phyloP scores from a whole-genome alignment of 2,113 vertebrate genomes.

The Rafetus swinhoei region DNA sequence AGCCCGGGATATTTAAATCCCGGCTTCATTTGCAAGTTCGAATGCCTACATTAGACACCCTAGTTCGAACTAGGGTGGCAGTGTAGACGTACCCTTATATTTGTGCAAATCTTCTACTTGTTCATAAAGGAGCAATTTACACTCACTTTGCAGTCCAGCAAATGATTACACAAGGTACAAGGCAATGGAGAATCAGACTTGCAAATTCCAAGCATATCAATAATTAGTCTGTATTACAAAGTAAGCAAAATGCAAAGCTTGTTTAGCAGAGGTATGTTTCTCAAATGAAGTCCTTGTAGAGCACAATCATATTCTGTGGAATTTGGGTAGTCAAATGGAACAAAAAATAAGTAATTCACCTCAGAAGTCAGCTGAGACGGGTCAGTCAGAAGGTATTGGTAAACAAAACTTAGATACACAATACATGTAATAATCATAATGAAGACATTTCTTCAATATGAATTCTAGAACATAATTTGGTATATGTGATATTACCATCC shows the following conservation, averaged over 20 bases:
- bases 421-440: background rate
- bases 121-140: background rate
- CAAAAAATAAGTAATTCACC: background rate
- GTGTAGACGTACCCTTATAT: no score
- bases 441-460: background rate
- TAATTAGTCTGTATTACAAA: background rate
- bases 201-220: background rate
- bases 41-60: no score
- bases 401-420: conserved; percentile 5
- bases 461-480: background rate
- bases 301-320: background rate
- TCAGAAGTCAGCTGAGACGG: background rate
- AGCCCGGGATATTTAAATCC: no score
- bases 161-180: background rate
- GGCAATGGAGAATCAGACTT: background rate
- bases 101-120: background rate
- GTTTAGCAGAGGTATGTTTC: background rate
- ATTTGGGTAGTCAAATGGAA: background rate
- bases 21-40: no score
- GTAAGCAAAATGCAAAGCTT: background rate
- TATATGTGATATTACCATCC: background rate
- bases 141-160: background rate
- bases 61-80: no score
- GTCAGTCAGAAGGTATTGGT: conserved; percentile 15
- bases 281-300: background rate